A percentile compares a stretch with the other conserved stretches of the same genome.
Conservation (phyloP, 2,888 invertebrate species). For the Molanna angustata region DNA sequence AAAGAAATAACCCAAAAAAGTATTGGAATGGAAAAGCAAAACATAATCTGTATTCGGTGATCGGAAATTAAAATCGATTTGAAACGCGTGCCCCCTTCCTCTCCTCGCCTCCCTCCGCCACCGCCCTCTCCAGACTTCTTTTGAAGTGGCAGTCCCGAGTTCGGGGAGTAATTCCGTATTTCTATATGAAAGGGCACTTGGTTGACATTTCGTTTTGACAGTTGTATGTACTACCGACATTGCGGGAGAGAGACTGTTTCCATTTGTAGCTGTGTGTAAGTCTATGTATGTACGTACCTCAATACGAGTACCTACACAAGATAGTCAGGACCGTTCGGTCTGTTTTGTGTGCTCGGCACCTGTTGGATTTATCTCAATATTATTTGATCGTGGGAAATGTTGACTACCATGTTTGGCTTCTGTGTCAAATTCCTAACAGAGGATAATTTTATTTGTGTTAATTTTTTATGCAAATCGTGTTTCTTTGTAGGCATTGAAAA, state of each 20-base stretch:
- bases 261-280: slow-evolving; percentile 9
- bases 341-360: too few species aligned
- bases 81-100: slow-evolving; percentile 19
- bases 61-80: slow-evolving; percentile 34
- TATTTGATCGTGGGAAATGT: background rate
- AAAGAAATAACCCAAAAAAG: slow-evolving; percentile 26
- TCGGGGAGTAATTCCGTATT: slow-evolving; percentile 28
- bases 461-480: too few species aligned
- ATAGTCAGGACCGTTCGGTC: too few species aligned
- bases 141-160: slow-evolving; percentile 24
- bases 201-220: slow-evolving; percentile 33
- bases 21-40: slow-evolving; percentile 33
- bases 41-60: slow-evolving; percentile 33
- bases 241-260: slow-evolving; percentile 13
- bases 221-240: slow-evolving; percentile 16
- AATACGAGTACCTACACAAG: too few species aligned
- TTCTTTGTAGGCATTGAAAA: too few species aligned
- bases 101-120: background rate
- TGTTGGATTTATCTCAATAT: too few species aligned
- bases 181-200: slow-evolving; percentile 32
- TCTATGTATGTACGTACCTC: too few species aligned
- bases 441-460: too few species aligned
- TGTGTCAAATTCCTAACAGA: too few species aligned
- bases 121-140: slow-evolving; percentile 17
- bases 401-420: background rate